Conservation (phyloP, 2,113 vertebrate genomes). For the Pteronura brasiliensis region DNA sequence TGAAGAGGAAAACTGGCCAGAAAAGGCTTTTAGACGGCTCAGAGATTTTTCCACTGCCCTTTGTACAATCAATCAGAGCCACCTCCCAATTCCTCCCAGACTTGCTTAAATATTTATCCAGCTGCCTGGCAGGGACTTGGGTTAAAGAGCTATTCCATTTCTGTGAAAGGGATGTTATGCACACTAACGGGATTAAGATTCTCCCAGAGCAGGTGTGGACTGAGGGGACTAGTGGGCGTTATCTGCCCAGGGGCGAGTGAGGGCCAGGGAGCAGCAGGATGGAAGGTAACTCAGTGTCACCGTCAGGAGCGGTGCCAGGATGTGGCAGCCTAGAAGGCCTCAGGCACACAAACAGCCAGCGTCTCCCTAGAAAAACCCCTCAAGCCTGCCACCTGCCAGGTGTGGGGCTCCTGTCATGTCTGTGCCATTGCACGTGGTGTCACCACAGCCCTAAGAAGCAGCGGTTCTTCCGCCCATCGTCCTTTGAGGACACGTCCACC, state of each 20-base stretch:
- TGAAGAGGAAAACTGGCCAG: background rate
- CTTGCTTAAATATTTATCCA: constrained; percentile 54
- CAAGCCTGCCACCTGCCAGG: too few relatives aligned
- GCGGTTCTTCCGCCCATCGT: background rate
- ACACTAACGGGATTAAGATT: background rate
- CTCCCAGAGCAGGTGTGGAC: background rate
- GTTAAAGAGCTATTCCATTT: background rate
- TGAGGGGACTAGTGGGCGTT: background rate
- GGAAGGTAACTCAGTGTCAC: background rate
- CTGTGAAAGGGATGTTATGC: background rate
- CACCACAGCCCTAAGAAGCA: background rate
- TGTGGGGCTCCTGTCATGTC: background rate
- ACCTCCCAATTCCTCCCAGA: background rate
- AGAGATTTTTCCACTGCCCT: background rate
- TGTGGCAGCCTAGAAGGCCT: background rate
- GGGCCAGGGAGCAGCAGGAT: background rate
- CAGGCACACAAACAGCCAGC: background rate
- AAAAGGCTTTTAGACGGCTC: background rate
- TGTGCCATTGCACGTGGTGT: background rate
- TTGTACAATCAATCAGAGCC: background rate
- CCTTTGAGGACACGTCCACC: background rate
- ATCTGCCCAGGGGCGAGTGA: background rate
- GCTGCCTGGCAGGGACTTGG: background rate
- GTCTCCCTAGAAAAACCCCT: background rate
- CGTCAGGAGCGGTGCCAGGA: background rate